phyloP scores from a whole-genome alignment of 2,113 vertebrate species.

The Rhagologus leucostigma region DNA sequence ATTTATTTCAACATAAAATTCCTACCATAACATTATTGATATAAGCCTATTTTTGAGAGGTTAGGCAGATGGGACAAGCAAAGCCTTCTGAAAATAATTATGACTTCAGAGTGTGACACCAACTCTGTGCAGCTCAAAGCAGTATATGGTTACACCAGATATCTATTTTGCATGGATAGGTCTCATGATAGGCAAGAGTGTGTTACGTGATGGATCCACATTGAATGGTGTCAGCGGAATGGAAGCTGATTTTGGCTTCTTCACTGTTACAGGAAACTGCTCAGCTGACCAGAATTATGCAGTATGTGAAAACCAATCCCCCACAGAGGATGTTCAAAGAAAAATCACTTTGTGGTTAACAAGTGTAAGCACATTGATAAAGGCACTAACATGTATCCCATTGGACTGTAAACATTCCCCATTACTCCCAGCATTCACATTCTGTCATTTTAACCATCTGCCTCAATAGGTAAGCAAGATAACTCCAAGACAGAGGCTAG shows the following conservation, averaged over 20 bases:
- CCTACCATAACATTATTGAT: not conserved
- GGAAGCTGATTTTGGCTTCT: not conserved
- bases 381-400: not conserved
- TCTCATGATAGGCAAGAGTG: not conserved
- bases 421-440: not conserved
- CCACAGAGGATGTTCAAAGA: not conserved
- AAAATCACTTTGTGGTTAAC: not conserved
- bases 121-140: not conserved
- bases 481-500: not conserved
- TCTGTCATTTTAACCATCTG: not conserved
- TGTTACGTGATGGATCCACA: not conserved
- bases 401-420: not conserved
- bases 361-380: not conserved
- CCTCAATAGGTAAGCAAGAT: not conserved
- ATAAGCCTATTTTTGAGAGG: not conserved
- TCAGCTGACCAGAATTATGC: constrained; percentile 7
- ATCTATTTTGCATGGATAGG: not conserved
- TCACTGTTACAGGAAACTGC: not conserved
- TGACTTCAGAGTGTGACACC: constrained; percentile 27
- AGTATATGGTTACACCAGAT: constrained; percentile 17
- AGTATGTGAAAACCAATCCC: not conserved
- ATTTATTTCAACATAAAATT: not conserved
- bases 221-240: not conserved
- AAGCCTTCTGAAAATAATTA: constrained; percentile 49
- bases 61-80: not conserved